phyloP scores from a whole-genome alignment of 2,888 invertebrate genomes.

The Hymenopus coronatus region DNA sequence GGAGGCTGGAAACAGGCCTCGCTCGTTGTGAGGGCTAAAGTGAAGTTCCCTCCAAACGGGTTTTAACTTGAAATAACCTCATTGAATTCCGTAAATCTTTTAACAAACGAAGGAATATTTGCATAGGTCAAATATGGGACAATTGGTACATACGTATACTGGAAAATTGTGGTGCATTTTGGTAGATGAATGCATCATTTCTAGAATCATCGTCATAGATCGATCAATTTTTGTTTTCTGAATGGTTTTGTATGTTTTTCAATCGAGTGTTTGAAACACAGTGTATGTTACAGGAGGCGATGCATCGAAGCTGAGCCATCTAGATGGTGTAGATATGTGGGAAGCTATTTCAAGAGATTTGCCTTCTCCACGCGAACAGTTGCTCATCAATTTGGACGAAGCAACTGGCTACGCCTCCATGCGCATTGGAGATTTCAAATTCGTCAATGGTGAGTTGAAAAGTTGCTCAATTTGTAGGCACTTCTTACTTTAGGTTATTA shows the following conservation, averaged over 20 bases:
- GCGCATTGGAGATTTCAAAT: constrained; percentile 46
- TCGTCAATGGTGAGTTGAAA: constrained; percentile 41
- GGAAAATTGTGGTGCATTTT: too few species aligned
- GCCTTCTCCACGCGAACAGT: constrained; percentile 46
- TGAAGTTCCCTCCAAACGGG: too few species aligned
- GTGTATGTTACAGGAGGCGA: constrained; percentile 43
- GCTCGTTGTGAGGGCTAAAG: too few species aligned
- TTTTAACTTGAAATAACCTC: too few species aligned
- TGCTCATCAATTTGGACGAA: constrained; percentile 53
- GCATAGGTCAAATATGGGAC: too few species aligned
- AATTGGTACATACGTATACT: too few species aligned
- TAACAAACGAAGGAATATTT: too few species aligned
- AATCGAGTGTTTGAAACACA: constrained; percentile 46
- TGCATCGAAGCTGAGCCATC: constrained; percentile 49
- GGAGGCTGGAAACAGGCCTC: too few species aligned
- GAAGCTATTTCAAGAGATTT: constrained; percentile 46
- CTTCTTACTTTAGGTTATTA: background rate
- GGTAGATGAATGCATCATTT: too few species aligned
- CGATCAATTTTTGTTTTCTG: background rate
- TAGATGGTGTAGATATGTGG: constrained; percentile 58
- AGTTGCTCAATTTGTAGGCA: background rate
- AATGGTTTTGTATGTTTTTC: background rate
- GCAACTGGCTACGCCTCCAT: constrained; percentile 43
- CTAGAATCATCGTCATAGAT: too few species aligned
- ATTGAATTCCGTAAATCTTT: too few species aligned